Evolutionary conservation across 2,113 vertebrate genomes (phyloP).

Genomic region (Tricholaema leucomelas): DNA sequence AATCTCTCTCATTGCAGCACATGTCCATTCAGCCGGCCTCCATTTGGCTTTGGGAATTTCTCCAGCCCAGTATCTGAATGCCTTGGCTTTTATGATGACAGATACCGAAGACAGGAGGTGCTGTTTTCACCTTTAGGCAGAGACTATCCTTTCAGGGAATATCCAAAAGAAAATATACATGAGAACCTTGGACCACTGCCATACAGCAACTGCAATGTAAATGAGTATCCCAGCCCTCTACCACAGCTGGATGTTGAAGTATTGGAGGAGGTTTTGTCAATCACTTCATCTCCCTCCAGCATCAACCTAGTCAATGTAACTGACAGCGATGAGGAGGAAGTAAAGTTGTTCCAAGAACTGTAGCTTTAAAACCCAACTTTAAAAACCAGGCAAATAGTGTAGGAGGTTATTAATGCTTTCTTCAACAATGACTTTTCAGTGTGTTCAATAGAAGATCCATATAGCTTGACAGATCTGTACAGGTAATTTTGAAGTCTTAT

Average conservation of each 20-base stretch:
- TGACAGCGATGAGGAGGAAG: constrained; percentile 74
- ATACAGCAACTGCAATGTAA: constrained; percentile 42
- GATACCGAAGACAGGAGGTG: constrained; percentile 67
- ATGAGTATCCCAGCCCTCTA: constrained; percentile 47
- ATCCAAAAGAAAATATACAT: neutral
- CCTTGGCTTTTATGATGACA: constrained; percentile 69
- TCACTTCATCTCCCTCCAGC: constrained; percentile 58
- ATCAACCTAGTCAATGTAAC: constrained; percentile 73
- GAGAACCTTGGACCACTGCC: constrained; percentile 41
- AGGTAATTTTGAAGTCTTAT: constrained; percentile 21
- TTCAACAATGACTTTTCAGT: constrained; percentile 47
- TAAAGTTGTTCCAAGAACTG: constrained; percentile 77
- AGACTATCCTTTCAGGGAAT: constrained; percentile 64
- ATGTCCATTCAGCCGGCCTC: constrained; percentile 72
- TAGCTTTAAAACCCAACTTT: constrained; percentile 63
- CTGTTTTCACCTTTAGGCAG: constrained; percentile 65
- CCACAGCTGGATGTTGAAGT: constrained; percentile 58
- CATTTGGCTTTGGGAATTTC: constrained; percentile 66
- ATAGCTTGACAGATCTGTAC: neutral
- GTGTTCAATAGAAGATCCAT: constrained; percentile 26
- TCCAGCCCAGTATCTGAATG: constrained; percentile 67
- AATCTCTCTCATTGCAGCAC: constrained; percentile 70
- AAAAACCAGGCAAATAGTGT: neutral
- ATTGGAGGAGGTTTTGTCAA: constrained; percentile 73
- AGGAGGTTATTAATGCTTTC: constrained; percentile 62